Conservation (phyloP, 1,140 invertebrate species). For the Philotrypesis tridentata region DNA sequence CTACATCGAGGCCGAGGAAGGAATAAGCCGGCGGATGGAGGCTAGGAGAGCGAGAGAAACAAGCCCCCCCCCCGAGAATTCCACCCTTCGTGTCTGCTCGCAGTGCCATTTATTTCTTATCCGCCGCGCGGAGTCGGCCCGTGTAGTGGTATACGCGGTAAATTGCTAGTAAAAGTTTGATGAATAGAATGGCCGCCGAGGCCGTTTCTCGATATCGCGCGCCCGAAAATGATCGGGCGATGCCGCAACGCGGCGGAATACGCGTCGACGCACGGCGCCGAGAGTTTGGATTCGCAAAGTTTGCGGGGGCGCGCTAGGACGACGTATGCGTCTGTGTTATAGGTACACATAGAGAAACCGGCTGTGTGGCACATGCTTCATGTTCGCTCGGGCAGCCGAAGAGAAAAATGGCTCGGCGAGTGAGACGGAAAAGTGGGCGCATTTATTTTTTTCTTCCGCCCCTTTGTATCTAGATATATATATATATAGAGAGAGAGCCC, state of each 20-base stretch:
- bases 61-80: not conserved
- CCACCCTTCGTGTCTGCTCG: not conserved
- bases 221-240: slow-evolving; percentile 27
- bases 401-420: slow-evolving; percentile 11
- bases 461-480: not conserved
- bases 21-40: not conserved
- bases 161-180: slow-evolving; percentile 28
- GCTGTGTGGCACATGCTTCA: not conserved
- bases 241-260: not conserved
- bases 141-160: slow-evolving; percentile 39
- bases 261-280: not conserved
- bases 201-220: slow-evolving; percentile 13
- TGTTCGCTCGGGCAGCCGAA: not conserved
- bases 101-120: slow-evolving; percentile 28
- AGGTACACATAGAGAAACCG: too few species aligned
- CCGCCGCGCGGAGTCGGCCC: slow-evolving; percentile 14
- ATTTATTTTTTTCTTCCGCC: slow-evolving; percentile 12
- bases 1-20: not conserved
- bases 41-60: too few species aligned
- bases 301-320: too few species aligned
- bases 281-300: not conserved
- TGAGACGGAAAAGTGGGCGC: not conserved
- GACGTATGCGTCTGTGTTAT: too few species aligned
- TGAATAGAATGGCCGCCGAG: not conserved
- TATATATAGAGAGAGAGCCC: not conserved